phyloP scores from a whole-genome alignment of 1,140 invertebrate species.

The Drosophila neocordata region DNA sequence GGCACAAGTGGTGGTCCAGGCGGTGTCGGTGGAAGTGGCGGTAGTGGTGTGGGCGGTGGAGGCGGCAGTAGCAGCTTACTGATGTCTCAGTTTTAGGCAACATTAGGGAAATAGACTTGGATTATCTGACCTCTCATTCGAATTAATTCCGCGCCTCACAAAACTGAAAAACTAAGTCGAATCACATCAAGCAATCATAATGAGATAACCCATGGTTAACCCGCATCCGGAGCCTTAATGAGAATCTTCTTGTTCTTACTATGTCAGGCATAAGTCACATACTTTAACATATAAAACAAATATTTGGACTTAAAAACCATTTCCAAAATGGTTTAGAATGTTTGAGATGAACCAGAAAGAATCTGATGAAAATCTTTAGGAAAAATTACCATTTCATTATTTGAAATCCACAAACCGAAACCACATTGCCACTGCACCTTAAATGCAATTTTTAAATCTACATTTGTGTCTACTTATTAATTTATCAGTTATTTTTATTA shows the following conservation, averaged over 20 bases:
- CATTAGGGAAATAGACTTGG: constrained; percentile 73
- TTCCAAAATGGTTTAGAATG: neutral
- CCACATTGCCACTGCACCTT: constrained; percentile 32
- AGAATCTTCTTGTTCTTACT: neutral
- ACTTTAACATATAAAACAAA: neutral
- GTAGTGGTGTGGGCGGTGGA: constrained; percentile 45
- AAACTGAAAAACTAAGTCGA: constrained; percentile 14
- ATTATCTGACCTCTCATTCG: constrained; percentile 70
- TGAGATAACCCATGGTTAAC: neutral
- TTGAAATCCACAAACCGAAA: constrained; percentile 9
- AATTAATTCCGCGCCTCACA: constrained; percentile 19
- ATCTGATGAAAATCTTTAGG: neutral
- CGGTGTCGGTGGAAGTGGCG: constrained; percentile 32
- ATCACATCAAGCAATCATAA: neutral
- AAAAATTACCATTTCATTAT: constrained; percentile 5
- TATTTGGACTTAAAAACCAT: neutral
- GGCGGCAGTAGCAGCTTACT: constrained; percentile 64
- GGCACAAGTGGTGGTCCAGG: constrained; percentile 53
- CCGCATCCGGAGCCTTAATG: neutral
- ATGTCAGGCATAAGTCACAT: neutral
- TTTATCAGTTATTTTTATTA: constrained; percentile 65
- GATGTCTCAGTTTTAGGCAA: constrained; percentile 73
- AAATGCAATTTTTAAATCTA: constrained; percentile 73
- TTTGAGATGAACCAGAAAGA: neutral
- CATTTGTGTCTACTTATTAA: constrained; percentile 68